A percentile compares a stretch with the other conserved stretches of the same genome.
Conservation (phyloP, 1,140 invertebrate genomes). For the Bombus affinis region DNA sequence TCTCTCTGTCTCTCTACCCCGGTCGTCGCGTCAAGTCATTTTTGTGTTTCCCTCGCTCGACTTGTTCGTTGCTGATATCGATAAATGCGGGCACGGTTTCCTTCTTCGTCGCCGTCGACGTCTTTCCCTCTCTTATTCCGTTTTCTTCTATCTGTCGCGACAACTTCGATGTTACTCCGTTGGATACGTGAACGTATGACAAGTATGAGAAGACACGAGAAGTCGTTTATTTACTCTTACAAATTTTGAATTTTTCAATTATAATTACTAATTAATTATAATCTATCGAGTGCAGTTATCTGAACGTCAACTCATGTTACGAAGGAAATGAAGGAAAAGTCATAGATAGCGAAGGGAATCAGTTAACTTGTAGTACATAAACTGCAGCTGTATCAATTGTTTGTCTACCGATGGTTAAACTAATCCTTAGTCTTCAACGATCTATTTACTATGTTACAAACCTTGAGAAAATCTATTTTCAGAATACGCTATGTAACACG, state of each 20-base stretch:
- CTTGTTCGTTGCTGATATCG: constrained; percentile 23
- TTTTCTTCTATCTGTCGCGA: constrained; percentile 1
- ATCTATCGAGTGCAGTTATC: background rate
- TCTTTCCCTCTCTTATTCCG: constrained; percentile 23
- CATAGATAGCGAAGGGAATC: no score
- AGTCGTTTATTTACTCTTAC: background rate
- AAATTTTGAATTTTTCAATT: background rate
- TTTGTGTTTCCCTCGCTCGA: constrained; percentile 37
- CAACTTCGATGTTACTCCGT: no score
- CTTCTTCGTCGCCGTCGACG: constrained; percentile 30
- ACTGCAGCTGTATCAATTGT: no score
- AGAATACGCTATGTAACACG: no score
- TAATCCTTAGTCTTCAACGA: background rate
- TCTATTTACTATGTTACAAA: background rate
- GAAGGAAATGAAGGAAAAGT: no score
- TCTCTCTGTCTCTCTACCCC: background rate
- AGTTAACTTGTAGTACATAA: no score
- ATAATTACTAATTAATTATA: no score
- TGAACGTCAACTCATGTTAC: background rate
- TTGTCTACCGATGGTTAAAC: background rate
- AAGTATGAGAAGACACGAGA: no score
- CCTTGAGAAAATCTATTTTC: background rate
- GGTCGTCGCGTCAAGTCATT: constrained; percentile 51
- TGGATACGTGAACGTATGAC: background rate
- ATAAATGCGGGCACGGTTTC: constrained; percentile 13